Conservation (phyloP, 2,797 vertebrate species). For the Staurois parvus region DNA sequence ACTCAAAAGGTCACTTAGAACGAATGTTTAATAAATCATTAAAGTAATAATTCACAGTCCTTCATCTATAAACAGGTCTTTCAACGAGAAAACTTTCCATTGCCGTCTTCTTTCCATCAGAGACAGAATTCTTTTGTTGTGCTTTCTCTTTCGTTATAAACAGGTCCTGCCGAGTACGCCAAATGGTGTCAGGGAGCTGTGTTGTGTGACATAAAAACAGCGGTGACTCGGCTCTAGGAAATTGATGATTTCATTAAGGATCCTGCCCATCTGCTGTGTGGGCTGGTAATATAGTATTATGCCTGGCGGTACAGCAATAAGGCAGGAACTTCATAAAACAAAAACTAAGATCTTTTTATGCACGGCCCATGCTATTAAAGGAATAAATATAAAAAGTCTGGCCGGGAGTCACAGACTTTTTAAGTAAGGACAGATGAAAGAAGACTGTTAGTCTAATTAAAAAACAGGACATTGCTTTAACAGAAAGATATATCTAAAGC, state of each 20-base stretch:
- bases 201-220: background rate
- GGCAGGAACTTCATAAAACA: background rate
- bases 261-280: background rate
- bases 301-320: background rate
- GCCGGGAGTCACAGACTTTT: background rate
- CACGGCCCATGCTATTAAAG: background rate
- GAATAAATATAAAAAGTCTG: background rate
- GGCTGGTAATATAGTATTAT: background rate
- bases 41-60: background rate
- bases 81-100: slow-evolving; percentile 17
- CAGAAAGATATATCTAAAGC: no score
- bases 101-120: background rate
- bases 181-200: background rate
- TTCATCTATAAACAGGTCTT: background rate
- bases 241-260: slow-evolving; percentile 18
- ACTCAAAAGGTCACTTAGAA: background rate
- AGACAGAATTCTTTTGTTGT: background rate
- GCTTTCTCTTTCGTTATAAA: background rate
- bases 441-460: background rate
- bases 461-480: background rate
- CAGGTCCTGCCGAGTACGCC: background rate
- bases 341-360: background rate
- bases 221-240: background rate
- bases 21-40: background rate
- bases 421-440: background rate